Base-by-base conservation (phyloP, 2,888 invertebrate genomes). In the Chaitophorus viminalis region DNA sequence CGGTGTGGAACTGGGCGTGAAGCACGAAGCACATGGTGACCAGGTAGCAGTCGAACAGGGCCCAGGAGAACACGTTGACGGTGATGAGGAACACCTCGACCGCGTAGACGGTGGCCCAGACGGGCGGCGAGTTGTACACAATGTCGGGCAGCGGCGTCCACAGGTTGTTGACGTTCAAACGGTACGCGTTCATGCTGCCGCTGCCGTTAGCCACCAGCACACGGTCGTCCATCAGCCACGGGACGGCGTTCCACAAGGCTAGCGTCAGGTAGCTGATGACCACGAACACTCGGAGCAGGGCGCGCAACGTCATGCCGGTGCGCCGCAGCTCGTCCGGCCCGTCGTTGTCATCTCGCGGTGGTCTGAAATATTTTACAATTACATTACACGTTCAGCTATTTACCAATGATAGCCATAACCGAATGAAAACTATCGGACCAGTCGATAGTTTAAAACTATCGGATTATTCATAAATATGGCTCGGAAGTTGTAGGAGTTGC, bases 1-100 rank as follows among this genome's bases (percentile, higher is more conserved):
- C 6, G 21, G 72, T 36, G 33, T 31, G 21, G 72, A 72, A 72
- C 72, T 72, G 72, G 21, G 33, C 72, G 72, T 72, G 14, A 14
- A 70, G 70, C 70, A 70, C 70, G 70, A 70, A 70, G 70, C 70
- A 70, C 70, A 70, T 29, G 72, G 72, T 72, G 33, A 72, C 21
- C 72, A 72, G 2, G 70, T 70, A 70, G 29, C 70, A 70, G 70
- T 70, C 70, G 70, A 70, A 70, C 31, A 70, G 11, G 18, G 29
- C 29, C 70, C 70, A 70, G 29, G 0, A 8, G 70, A 70, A n/a
- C 31, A 70, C 70, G 70, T 70, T 29, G 31, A 31, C 31, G 17
- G 29, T 17, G 11, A n/a, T 17, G 17, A 70, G 17, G 70, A 70
- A 14, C 70, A 31, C 31, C 31, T 70, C 70, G 70, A 31, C 17